Base-by-base conservation (phyloP, 2,888 invertebrate species). In the Cheilosia urbana region DNA sequence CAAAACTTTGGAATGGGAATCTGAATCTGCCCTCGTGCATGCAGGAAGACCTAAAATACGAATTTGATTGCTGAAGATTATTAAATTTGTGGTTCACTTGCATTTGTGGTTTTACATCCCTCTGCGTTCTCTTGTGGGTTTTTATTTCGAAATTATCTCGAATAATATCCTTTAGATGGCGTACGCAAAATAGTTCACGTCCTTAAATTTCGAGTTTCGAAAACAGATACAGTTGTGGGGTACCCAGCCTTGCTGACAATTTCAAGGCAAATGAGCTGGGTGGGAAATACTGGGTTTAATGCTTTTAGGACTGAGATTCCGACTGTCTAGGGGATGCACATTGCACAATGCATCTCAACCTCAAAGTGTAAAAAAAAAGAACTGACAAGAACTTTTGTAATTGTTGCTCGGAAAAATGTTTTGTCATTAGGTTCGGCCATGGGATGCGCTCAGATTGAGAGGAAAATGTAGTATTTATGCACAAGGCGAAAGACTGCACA, bases 11-110 rank as follows among this genome's bases (percentile, higher is more conserved):
- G 47, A 2, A 21, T 65, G 77, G 49, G 19, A 21, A 4, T 21
- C 24, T 17, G 19, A 21, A 4, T 21, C 24, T 17, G 21, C 13
- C 80, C 53, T 68, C 69, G 55, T 17, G 49, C 53, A 49, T 62
- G 68, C 19, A 13, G 13, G 37, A 47, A 45, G 63, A 62, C 17
- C 78, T 63, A 55, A 76, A 80, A 80, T 76, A 76, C 45, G 66
- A 71, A 65, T 84, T 84, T 80, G 69, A 84, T 84, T 79, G 84
- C 73, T 79, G 17, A 13, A 80, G 75, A 80, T 80, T 80, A 84
- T 80, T 58, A 80, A 71, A 76, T 84, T 79, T 75, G 73, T 75
- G 73, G 63, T 17, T 37, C 42, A 66, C 51, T 58, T 72, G 53
- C 9, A 19, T 40, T 76, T 71, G 66, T 47, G 17, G 45, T 57